Evolutionary conservation across 2,797 vertebrate genomes (phyloP).

Genomic region (Danio choprae): DNA sequence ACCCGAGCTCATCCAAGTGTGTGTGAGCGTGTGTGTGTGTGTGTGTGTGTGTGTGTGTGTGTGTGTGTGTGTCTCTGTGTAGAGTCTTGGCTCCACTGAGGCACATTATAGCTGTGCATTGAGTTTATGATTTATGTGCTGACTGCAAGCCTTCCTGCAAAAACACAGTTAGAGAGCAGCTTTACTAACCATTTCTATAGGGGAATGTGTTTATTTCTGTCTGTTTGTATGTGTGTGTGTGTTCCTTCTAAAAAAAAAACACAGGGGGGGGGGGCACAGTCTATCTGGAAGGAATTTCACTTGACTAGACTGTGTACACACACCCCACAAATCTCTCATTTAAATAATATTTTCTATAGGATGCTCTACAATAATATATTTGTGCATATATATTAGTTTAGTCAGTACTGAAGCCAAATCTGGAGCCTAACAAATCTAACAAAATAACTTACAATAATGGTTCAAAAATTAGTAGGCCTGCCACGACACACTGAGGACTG

Average conservation of each 20-base stretch:
- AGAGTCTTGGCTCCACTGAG: conserved; percentile 34
- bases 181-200: conserved; percentile 16
- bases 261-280: not conserved
- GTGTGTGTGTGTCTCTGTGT: not conserved
- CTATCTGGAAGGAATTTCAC: not conserved
- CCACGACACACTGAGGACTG: too few species aligned
- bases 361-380: too few species aligned
- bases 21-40: not conserved
- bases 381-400: too few species aligned
- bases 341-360: too few species aligned
- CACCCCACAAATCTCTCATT: too few species aligned
- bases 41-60: not conserved
- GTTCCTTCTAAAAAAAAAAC: not conserved
- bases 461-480: too few species aligned
- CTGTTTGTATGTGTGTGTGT: conserved; percentile 20
- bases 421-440: too few species aligned
- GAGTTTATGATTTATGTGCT: conserved; percentile 54
- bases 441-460: too few species aligned
- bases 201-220: conserved; percentile 33
- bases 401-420: too few species aligned
- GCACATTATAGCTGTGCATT: conserved; percentile 42
- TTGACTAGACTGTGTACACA: not conserved
- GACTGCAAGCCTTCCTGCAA: conserved; percentile 36
- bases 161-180: conserved; percentile 36
- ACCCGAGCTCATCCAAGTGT: conserved; percentile 3